phyloP scores from a whole-genome alignment of 2,797 vertebrate genomes.

The Sphenopsis melanotis region DNA sequence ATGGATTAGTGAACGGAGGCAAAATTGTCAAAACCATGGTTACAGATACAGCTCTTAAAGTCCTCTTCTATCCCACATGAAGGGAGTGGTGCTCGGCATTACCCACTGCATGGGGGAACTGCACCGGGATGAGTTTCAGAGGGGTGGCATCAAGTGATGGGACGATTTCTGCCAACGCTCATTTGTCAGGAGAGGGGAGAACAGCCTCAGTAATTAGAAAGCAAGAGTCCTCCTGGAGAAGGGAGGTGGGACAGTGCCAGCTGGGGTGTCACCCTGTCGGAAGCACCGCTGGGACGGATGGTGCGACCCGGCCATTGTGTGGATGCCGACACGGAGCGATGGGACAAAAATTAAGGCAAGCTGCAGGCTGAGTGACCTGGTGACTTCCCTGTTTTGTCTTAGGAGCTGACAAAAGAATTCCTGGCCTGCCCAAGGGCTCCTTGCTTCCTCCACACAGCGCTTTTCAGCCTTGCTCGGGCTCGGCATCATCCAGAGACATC shows the following conservation, averaged over 20 bases:
- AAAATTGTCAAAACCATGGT: neutral
- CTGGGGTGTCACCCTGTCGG: accelerated
- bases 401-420: conserved; percentile 49
- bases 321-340: accelerated
- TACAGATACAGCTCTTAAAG: neutral
- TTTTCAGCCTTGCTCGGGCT: neutral
- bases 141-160: accelerated
- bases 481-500: neutral
- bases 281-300: accelerated
- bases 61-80: neutral
- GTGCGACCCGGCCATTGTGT: neutral
- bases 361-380: conserved; percentile 17
- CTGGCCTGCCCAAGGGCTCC: conserved; percentile 7
- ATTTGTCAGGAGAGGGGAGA: neutral
- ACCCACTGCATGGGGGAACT: accelerated
- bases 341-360: neutral
- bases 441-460: accelerated
- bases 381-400: conserved; percentile 59
- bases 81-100: neutral
- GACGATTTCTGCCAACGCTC: accelerated
- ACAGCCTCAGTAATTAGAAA: neutral
- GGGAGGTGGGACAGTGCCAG: neutral
- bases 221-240: neutral
- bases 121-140: neutral
- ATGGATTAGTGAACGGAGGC: neutral